These are phyloP conservation scores for Monodelphis domestica DNA, from an alignment of 2,797 vertebrate species.

Conservation along the genomic window DNA sequence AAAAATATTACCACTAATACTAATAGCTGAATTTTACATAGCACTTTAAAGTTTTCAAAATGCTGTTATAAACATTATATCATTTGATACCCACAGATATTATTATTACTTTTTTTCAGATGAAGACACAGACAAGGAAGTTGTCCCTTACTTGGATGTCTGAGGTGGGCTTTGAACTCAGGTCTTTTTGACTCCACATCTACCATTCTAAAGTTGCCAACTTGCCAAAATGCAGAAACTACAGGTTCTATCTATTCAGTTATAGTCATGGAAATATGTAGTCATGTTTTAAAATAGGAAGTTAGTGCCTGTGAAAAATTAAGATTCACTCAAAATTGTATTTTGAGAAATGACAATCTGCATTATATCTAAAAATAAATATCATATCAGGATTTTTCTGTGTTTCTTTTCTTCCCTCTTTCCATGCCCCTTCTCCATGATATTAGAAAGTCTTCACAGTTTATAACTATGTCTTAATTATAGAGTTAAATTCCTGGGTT, in stretches of 20 bases:
- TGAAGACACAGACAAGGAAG: not conserved
- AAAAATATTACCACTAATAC: not conserved
- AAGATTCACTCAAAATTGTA: not conserved
- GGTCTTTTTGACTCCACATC: not conserved
- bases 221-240: not conserved
- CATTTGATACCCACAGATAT: not conserved
- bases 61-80: not conserved
- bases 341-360: not conserved
- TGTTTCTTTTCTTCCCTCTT: not conserved
- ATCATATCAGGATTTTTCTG: not conserved
- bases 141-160: not conserved
- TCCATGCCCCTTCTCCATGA: not conserved
- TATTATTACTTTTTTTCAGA: not conserved
- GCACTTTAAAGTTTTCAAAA: not conserved
- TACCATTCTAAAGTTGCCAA: not conserved
- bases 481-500: not conserved
- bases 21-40: not conserved
- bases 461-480: slow-evolving; percentile 4
- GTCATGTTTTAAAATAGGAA: not conserved
- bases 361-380: not conserved
- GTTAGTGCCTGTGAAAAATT: not conserved
- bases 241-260: not conserved
- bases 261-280: not conserved
- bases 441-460: not conserved
- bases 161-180: not conserved